Evolutionary conservation across 2,888 invertebrate species (phyloP), one percentile per base, ranked within the genome.

Genomic region (Eupithecia abbreviata): DNA sequence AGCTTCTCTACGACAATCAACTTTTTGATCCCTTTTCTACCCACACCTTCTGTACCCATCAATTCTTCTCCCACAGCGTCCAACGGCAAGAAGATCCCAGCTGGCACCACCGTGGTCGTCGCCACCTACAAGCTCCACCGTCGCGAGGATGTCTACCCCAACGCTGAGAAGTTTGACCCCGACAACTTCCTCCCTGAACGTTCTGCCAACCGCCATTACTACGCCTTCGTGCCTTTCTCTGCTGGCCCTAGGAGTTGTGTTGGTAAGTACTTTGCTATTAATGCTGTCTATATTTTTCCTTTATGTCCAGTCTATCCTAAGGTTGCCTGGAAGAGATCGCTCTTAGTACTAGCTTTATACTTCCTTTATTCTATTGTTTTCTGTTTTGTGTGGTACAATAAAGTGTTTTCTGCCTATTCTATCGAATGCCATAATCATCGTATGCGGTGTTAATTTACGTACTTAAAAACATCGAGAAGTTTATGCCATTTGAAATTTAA

Each of bases 131-230:
- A 96, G 84, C 89, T 97, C 73, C 98, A 98, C 89, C 96, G 97
- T 75, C 96, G 97, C 82, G 92, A 95, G 2, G 96, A 97, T 82
- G 95, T 96, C 72, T 98, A 97, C 91, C 96, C 97, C 10, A 97
- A 98, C 90, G 97, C 98, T 0, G 94, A 96, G 67, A 95, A 94
- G 80, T 98, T 97, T 88, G 96, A 98, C 92, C 98, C 98, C 2
- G 98, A 98, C 90, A 97, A 98, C 88, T 98, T 98, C 95, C 94
- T 98, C 80, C 97, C 98, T 0, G 98, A 98, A 86, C 96, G 96
- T 82, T 97, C 96, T 79, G 96, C 97, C 71, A 96, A 96, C 84
- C 96, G 98, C 78, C 98, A 98, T 87, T 97, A 97, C 87, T 98
- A 98, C 88, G 96, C 97, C 5, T 98, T 96, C 85, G 96, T 98